phyloP scores from a whole-genome alignment of 2,113 vertebrate genomes.

The Phrynosoma blainvillii region DNA sequence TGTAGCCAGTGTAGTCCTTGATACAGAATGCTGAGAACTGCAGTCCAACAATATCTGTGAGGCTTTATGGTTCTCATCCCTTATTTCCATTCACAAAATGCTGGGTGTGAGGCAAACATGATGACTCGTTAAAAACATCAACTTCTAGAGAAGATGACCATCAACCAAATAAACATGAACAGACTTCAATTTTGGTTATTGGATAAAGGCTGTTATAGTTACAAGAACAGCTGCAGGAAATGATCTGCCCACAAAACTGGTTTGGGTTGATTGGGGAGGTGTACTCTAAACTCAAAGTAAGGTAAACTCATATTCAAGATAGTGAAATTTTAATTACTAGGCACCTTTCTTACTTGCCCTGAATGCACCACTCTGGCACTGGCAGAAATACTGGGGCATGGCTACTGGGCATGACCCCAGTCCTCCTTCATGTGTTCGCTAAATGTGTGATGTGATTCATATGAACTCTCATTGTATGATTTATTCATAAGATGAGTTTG shows the following conservation, averaged over 20 bases:
- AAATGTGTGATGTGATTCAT: not conserved
- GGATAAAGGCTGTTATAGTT: not conserved
- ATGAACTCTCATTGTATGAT: not conserved
- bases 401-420: not conserved
- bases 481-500: not conserved
- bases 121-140: not conserved
- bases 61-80: too few species aligned
- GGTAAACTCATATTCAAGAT: not conserved
- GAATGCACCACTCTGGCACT: not conserved
- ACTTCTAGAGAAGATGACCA: not conserved
- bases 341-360: not conserved
- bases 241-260: not conserved
- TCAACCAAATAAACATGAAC: not conserved
- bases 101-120: not conserved
- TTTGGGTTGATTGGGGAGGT: not conserved
- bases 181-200: not conserved
- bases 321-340: not conserved
- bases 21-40: too few species aligned
- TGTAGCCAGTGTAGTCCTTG: too few species aligned
- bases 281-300: not conserved
- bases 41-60: too few species aligned
- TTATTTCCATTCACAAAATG: not conserved
- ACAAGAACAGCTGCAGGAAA: not conserved
- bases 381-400: not conserved
- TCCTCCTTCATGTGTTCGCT: not conserved